A percentile compares a stretch with the other conserved stretches of the same genome.
phyloP scores from a whole-genome alignment of 1,140 invertebrate species.

The Drosophila kepulauana region DNA sequence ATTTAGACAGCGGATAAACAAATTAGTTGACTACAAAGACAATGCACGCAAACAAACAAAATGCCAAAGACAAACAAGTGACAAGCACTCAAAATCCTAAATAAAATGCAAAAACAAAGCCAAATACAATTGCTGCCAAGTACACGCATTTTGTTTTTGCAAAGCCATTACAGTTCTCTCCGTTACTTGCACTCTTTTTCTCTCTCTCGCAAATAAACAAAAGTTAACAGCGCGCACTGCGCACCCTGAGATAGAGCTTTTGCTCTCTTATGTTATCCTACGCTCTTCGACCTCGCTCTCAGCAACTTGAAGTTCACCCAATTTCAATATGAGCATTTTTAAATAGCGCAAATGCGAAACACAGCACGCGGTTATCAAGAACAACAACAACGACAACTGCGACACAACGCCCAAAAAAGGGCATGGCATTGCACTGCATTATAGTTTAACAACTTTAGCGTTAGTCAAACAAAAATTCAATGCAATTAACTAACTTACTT shows the following conservation, averaged over 20 bases:
- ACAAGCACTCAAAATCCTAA: constrained; percentile 23
- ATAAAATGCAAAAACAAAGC: constrained; percentile 43
- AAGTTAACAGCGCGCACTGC: constrained; percentile 36
- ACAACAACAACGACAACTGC: constrained; percentile 28
- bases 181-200: background rate
- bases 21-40: constrained; percentile 67
- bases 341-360: constrained; percentile 53
- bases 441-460: constrained; percentile 1
- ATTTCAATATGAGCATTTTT: constrained; percentile 44
- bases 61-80: constrained; percentile 70
- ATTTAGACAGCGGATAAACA: constrained; percentile 69
- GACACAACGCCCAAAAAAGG: constrained; percentile 67
- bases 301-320: constrained; percentile 52
- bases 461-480: background rate
- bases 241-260: constrained; percentile 17
- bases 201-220: constrained; percentile 40
- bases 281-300: constrained; percentile 27
- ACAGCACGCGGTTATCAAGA: constrained; percentile 50
- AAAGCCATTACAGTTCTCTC: constrained; percentile 32
- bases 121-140: constrained; percentile 52
- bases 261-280: constrained; percentile 11
- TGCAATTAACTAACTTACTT: constrained; percentile 60
- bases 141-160: constrained; percentile 35
- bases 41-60: constrained; percentile 61
- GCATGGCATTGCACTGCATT: constrained; percentile 53